A percentile compares a stretch with the other conserved stretches of the same genome.
These are phyloP conservation scores for Platorchestia sp. DNA, from an alignment of 1,140 invertebrate genomes.

Conservation along the genomic window DNA sequence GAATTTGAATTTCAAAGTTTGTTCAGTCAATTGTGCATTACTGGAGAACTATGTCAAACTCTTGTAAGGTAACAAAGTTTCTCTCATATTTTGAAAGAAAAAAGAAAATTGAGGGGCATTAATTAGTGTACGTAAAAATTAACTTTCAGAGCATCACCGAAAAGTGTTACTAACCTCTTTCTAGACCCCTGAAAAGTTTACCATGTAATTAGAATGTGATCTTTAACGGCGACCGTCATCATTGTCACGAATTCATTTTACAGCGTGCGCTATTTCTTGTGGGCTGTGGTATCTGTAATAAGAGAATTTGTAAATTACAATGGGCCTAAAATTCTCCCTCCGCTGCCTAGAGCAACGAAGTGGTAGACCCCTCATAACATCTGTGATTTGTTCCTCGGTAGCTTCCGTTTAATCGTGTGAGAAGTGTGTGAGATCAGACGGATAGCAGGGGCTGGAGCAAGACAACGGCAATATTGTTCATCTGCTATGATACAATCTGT, in stretches of 20 bases:
- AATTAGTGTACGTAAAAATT: background rate
- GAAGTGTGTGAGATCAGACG: background rate
- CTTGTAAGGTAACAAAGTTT: too few species aligned
- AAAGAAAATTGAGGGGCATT: background rate
- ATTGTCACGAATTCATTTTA: background rate
- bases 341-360: slow-evolving; percentile 40
- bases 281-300: background rate
- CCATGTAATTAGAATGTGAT: background rate
- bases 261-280: background rate
- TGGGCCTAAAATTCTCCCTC: background rate
- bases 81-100: background rate
- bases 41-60: too few species aligned
- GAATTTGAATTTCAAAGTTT: too few species aligned
- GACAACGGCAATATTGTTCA: background rate
- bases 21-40: too few species aligned
- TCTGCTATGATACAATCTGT: background rate
- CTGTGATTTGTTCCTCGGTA: background rate
- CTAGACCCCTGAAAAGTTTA: background rate
- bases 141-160: background rate
- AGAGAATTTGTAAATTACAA: background rate
- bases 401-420: background rate
- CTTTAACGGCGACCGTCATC: background rate
- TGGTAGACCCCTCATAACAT: background rate
- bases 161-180: background rate
- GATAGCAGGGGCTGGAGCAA: background rate